Conservation (phyloP, 1,140 invertebrate species). For the Scaptomyza graminum region DNA sequence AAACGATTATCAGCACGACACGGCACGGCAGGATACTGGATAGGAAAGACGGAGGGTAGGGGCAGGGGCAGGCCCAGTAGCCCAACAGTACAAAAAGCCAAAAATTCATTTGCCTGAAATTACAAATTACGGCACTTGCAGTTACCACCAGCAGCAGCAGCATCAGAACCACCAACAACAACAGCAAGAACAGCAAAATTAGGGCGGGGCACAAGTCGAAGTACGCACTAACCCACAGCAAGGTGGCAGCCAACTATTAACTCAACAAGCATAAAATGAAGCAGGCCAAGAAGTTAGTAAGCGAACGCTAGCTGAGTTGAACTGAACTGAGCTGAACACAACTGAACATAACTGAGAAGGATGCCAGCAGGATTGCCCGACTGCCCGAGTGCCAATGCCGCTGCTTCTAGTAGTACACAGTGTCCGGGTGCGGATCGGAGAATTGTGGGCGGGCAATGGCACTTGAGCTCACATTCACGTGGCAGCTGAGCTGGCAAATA, state of each 20-base stretch:
- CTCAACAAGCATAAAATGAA: constrained; percentile 82
- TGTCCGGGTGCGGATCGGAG: constrained; percentile 8
- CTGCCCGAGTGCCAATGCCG: constrained; percentile 19
- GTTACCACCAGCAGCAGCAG: constrained; percentile 34
- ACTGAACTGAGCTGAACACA: constrained; percentile 6
- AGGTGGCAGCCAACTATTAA: constrained; percentile 75
- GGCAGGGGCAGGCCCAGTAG: constrained; percentile 2
- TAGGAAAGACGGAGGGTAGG: neutral
- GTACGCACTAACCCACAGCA: constrained; percentile 41
- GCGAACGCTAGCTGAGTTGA: constrained; percentile 18
- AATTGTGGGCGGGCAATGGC: constrained; percentile 11
- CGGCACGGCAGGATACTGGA: neutral
- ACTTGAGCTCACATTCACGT: constrained; percentile 47
- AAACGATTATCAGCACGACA: constrained; percentile 49
- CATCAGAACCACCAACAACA: constrained; percentile 20
- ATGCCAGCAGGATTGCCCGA: constrained; percentile 6
- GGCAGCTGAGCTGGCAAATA: constrained; percentile 65
- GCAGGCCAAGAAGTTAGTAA: constrained; percentile 48
- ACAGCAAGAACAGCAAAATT: neutral
- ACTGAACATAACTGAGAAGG: constrained; percentile 5
- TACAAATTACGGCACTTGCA: constrained; percentile 81
- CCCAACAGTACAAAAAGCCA: constrained; percentile 53
- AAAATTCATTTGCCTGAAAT: constrained; percentile 81
- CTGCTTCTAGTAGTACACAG: neutral
- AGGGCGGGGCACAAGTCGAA: constrained; percentile 11